Conservation (phyloP, 1,140 invertebrate genomes). For the Pseudobourletiella spinata region DNA sequence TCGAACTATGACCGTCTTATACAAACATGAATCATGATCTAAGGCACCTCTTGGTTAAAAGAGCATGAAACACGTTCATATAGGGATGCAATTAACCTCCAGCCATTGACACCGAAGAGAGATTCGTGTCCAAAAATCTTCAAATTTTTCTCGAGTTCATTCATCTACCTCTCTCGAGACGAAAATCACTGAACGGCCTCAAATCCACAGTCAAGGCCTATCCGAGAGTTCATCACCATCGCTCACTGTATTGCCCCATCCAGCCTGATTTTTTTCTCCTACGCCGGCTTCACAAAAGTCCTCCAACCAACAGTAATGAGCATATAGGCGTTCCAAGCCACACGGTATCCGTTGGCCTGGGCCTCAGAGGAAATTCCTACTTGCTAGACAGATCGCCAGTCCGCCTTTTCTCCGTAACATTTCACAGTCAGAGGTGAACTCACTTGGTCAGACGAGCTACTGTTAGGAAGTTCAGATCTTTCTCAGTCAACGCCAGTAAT, state of each 20-base stretch:
- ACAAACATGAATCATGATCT: not conserved
- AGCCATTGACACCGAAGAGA: not conserved
- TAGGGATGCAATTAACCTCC: not conserved
- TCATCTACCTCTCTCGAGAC: not conserved
- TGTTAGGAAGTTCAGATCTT: too few relatives aligned
- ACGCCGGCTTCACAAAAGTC: not conserved
- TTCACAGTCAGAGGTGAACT: too few relatives aligned
- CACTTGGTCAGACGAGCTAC: too few relatives aligned
- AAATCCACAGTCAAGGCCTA: slow-evolving; percentile 3
- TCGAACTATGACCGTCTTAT: not conserved
- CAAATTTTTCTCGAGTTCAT: not conserved
- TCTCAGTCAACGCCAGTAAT: too few relatives aligned
- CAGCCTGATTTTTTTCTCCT: too few relatives aligned
- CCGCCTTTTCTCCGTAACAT: too few relatives aligned
- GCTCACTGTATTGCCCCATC: not conserved
- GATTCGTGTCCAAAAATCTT: not conserved
- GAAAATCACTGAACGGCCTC: not conserved
- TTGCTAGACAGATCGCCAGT: not conserved
- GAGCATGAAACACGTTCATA: not conserved
- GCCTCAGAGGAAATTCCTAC: not conserved
- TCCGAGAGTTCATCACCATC: not conserved
- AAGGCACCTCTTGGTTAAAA: not conserved
- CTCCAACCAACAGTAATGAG: too few relatives aligned
- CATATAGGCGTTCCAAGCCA: too few relatives aligned
- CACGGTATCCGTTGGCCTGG: not conserved